A percentile compares a stretch with the other conserved stretches of the same genome.
Conservation (phyloP, 2,113 vertebrate species). For the Amia ocellicauda region DNA sequence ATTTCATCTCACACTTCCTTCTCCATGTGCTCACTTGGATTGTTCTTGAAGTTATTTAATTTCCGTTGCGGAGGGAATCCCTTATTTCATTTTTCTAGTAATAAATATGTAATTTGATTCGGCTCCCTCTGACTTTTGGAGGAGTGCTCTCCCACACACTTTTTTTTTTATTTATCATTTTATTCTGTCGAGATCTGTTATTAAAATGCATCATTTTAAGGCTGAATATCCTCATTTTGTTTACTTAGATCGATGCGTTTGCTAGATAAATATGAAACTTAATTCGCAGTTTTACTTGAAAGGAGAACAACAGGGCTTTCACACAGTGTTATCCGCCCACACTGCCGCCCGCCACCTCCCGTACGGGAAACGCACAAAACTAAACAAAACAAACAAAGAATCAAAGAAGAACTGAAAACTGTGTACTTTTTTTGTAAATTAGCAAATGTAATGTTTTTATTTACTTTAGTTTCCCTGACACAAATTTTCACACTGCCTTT, state of each 20-base stretch:
- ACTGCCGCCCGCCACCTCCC: no score
- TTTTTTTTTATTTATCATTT: not conserved
- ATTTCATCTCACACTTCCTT: not conserved
- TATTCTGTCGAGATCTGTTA: not conserved
- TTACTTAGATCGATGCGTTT: not conserved
- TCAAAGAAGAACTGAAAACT: no score
- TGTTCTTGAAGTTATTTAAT: constrained; percentile 5
- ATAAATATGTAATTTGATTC: constrained; percentile 11
- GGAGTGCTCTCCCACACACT: not conserved
- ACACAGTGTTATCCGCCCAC: no score
- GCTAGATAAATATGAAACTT: constrained; percentile 4
- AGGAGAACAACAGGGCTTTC: not conserved
- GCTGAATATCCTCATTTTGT: not conserved
- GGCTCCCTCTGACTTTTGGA: not conserved
- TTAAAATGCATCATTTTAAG: not conserved
- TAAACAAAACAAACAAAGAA: no score
- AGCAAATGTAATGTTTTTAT: no score
- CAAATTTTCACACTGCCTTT: no score
- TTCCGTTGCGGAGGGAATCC: not conserved
- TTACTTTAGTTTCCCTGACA: no score
- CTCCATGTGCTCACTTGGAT: not conserved
- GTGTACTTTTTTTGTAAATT: no score
- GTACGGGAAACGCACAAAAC: no score
- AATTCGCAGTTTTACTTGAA: constrained; percentile 3
- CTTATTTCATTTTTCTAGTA: constrained; percentile 9